These are phyloP conservation scores for Magallana angulata DNA, from an alignment of 1,140 invertebrate genomes.

Conservation along the genomic window DNA sequence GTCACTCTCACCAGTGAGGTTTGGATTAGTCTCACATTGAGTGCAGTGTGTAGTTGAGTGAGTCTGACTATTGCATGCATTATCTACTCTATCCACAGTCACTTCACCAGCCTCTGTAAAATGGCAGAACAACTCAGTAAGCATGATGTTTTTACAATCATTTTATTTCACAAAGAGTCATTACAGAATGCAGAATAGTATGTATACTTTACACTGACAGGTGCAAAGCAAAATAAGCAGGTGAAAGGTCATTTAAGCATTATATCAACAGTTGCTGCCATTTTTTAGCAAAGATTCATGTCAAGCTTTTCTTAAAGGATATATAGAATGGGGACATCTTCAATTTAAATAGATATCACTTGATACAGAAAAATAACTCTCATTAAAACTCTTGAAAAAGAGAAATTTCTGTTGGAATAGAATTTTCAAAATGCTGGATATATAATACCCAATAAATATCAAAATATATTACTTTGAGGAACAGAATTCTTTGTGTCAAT, in stretches of 20 bases:
- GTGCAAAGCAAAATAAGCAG: no score
- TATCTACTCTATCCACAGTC: not conserved
- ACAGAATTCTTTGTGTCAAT: no score
- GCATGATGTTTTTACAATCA: not conserved
- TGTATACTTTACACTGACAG: no score
- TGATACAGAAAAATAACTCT: no score
- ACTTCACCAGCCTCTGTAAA: conserved; percentile 20
- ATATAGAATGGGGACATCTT: not conserved
- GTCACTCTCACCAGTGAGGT: no score
- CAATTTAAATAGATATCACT: no score
- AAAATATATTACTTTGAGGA: no score
- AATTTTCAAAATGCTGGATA: no score
- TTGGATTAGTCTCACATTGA: no score
- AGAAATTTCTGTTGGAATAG: no score
- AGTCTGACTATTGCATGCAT: not conserved
- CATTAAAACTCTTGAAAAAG: no score
- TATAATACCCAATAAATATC: no score
- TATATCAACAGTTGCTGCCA: not conserved
- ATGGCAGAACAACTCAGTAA: not conserved
- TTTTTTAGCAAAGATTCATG: not conserved
- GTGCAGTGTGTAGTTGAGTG: not conserved
- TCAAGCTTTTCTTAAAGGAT: not conserved
- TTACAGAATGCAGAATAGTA: not conserved
- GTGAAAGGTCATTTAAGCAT: not conserved
- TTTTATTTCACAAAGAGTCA: not conserved